Base-by-base conservation (phyloP, 2,888 invertebrate species). In the Taenaris catops region DNA sequence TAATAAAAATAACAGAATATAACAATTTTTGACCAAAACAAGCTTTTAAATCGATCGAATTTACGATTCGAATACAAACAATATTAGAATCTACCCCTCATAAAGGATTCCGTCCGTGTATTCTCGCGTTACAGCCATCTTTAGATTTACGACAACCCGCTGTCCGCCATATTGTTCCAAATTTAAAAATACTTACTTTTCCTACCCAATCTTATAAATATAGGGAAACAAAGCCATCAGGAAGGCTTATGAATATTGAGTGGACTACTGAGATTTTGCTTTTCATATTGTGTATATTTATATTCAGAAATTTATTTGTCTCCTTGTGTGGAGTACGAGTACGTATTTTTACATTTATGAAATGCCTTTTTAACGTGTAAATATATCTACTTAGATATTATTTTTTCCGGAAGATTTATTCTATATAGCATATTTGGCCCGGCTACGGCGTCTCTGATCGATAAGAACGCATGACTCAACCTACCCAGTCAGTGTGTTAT, bases 151-250 rank as follows among this genome's bases (percentile, higher is more conserved):
- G 55, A 70, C 67, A 66, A 67, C 66, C 81, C 74, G 63, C 72
- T 74, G 78, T 76, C 80, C 64, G 69, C 79, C 75, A 75, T 81
- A 76, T 76, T 83, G 80, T 76, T 71, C 73, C 71, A 78, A 81
- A 78, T 83, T 80, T 78, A 78, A 80, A 80, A 80, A 74, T 76
- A 74, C 76, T 70, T 74, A 75, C 75, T 66, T 61, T 56, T 53
- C 60, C 58, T 24, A 51, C 57, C 51, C 49, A 63, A 64, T 63
- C 62, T 55, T 55, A 54, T 62, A 64, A 59, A 61, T 50, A 45
- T 38, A 38, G 14, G 40, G 48, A 40, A 41, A 29, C 49, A 46
- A 44, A 36, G 50, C 41, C 54, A 62, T 62, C 55, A 53, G 51
- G 49, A 55, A 55, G 53, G 51, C 17, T 21, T 25, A 27, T 29